Evolutionary conservation across 2,113 vertebrate species (phyloP).

Genomic region (Catagonus wagneri): DNA sequence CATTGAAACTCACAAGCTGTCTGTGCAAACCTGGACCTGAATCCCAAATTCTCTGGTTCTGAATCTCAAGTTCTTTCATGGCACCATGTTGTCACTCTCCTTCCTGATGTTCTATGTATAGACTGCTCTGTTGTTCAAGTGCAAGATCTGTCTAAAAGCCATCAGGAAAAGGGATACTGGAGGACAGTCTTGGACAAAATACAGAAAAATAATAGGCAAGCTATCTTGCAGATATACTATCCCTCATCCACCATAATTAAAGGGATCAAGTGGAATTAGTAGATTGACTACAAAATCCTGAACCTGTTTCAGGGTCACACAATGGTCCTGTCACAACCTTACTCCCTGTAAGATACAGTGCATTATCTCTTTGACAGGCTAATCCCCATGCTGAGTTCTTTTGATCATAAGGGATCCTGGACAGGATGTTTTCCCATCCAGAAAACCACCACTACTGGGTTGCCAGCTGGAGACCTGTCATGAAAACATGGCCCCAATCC

Average conservation of each 20-base stretch:
- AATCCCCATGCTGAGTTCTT: conserved; percentile 69
- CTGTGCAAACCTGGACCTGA: not conserved
- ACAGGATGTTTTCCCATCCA: conserved; percentile 74
- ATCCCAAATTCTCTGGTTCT: not conserved
- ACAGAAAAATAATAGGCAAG: not conserved
- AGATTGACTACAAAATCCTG: not conserved
- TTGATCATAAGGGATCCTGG: conserved; percentile 68
- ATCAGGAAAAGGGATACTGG: not conserved
- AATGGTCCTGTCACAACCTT: not conserved
- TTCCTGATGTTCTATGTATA: not conserved
- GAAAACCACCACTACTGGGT: conserved; percentile 37
- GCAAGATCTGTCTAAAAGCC: not conserved
- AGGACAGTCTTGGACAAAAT: not conserved
- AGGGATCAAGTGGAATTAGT: conserved; percentile 35
- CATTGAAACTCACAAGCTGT: not conserved
- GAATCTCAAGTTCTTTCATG: not conserved
- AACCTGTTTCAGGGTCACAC: not conserved
- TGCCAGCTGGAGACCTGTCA: conserved; percentile 68
- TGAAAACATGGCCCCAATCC: conserved; percentile 53
- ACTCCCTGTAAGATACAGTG: not conserved
- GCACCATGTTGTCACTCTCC: not conserved
- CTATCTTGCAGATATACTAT: not conserved
- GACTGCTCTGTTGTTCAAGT: not conserved
- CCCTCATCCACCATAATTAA: not conserved
- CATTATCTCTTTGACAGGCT: conserved; percentile 61